Conservation (phyloP, 2,113 vertebrate genomes). For the Camelus dromedarius region DNA sequence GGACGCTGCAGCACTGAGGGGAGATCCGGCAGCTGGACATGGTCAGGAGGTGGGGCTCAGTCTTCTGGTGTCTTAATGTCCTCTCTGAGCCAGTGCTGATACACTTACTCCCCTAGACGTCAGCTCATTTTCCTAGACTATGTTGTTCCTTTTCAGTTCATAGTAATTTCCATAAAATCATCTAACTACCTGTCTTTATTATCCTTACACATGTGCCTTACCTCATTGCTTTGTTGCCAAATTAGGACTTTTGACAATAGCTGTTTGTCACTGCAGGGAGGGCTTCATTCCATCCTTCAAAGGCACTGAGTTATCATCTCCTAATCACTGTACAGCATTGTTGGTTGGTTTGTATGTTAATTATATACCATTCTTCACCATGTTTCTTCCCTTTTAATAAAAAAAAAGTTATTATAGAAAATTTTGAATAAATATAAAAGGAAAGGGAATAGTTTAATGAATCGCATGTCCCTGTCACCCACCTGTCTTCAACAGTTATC, state of each 20-base stretch:
- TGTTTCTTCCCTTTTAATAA: neutral
- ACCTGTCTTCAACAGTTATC: neutral
- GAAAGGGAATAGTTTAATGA: neutral
- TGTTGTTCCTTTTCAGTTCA: neutral
- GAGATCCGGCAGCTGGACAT: neutral
- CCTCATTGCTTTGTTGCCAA: neutral
- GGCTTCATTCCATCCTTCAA: neutral
- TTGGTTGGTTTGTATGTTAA: neutral
- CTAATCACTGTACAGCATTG: neutral
- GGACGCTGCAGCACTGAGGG: rapidly evolving
- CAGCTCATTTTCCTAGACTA: neutral
- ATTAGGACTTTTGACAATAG: neutral
- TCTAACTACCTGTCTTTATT: neutral
- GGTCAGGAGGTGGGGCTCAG: neutral
- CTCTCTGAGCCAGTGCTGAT: neutral
- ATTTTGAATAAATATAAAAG: neutral
- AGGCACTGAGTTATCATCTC: neutral
- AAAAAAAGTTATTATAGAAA: neutral
- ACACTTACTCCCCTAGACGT: neutral
- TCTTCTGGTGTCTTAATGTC: neutral
- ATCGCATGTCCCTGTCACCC: neutral
- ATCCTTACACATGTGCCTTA: neutral
- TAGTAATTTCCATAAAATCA: neutral
- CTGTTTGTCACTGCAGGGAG: neutral
- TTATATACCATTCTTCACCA: neutral